Percentiles rank a stretch among this genome's conserved stretches.
Evolutionary conservation across 2,113 vertebrate species (phyloP).

Genomic region (Brienomyrus brachyistius): DNA sequence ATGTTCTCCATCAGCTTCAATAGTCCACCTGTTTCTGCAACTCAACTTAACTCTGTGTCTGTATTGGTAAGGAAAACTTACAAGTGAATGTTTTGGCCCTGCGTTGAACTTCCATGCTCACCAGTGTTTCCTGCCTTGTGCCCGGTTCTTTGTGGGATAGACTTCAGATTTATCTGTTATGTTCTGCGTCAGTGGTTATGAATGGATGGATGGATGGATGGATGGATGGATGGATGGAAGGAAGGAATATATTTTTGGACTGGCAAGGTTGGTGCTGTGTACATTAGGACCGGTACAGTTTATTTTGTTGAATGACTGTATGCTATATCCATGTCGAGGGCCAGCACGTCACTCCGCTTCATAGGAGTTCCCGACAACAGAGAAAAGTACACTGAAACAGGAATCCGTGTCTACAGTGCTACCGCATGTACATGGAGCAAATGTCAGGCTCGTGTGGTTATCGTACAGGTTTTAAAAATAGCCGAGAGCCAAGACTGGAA

Average conservation of each 20-base stretch:
- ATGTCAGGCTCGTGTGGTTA: not conserved
- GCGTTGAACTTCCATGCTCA: not conserved
- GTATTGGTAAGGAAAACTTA: not conserved
- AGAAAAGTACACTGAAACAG: not conserved
- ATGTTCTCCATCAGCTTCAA: not conserved
- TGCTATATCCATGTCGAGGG: not conserved
- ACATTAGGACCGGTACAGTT: not conserved
- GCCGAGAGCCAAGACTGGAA: constrained; percentile 34
- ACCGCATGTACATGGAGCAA: not conserved
- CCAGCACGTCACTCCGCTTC: not conserved
- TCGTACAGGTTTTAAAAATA: constrained; percentile 33
- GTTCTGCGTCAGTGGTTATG: not conserved
- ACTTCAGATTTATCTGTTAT: not conserved
- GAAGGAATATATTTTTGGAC: not conserved
- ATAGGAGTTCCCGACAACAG: not conserved
- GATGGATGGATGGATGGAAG: not conserved
- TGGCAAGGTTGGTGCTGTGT: not conserved
- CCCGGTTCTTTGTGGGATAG: not conserved
- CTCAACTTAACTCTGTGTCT: not conserved
- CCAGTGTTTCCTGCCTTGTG: not conserved
- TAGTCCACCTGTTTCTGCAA: not conserved
- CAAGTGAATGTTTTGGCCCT: not conserved
- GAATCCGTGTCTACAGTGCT: not conserved
- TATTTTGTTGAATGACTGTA: not conserved
- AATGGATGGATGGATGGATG: not conserved